Base-by-base conservation (phyloP, 2,888 invertebrate species). In the Andrena chrysosceles region DNA sequence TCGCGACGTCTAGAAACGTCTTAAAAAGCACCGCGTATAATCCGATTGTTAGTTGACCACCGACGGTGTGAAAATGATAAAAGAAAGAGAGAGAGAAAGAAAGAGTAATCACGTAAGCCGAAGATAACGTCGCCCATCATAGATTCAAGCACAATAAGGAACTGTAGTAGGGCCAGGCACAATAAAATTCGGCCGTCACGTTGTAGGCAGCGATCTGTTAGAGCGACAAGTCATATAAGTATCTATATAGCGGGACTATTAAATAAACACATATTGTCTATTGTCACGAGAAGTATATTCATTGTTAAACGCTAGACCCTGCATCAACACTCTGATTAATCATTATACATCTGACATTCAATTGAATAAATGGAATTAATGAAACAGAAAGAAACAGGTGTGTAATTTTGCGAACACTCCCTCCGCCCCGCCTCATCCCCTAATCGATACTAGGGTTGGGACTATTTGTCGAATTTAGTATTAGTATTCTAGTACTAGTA, bases 261-360 rank as follows among this genome's bases (percentile, higher is more conserved):
- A 92, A 93, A 93, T 93, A 93, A 93, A 93, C 91, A 92, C 92
- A 93, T 93, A 93, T 93, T 93, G 92, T 93, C 93, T 93, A 93
- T 93, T 93, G 93, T 93, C 92, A 84, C 85, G 82, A 86, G 81
- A 70, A 84, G 84, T 86, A 82, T 88, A 81, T 87, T 89, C 76
- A 88, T 88, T 88, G 85, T 85, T 88, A 86, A 67, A 72, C 63
- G 84, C 82, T 85, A 78, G 77, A 67, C 85, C 81, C 81, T 81
- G 80, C 83, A 81, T 75, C 80, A 75, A 77, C 56, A 56, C 72
- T 84, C 62, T 66, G 16, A 16, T 42, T 42, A 42, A 42, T 42
- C 54, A 76, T 80, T 71, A 71, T 78, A 81, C 67, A 77, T 64
- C 54, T 60, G 64, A 52, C 80, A 72, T 68, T 83, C 7, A 72